Base-by-base conservation (phyloP, 1,140 invertebrate species). In the Paraescarpia echinospica region DNA sequence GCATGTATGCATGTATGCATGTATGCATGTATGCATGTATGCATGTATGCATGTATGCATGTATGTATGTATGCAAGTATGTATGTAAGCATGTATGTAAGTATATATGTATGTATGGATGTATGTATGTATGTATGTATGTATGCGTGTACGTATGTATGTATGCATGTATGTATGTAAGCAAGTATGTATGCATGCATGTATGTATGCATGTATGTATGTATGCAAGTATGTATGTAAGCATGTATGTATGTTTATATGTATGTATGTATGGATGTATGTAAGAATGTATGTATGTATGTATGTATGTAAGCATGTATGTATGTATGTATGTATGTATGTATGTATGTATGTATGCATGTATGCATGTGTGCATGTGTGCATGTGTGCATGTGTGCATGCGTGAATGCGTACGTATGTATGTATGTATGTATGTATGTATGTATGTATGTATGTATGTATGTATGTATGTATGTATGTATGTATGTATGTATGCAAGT, bases 1-100 rank as follows among this genome's bases (percentile, higher is more conserved):
- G 41, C 14, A 48, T 51, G 48, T 51, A 51, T 51, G 48, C 18
- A 51, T 51, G 48, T 51, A 51, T 18, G 8, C n/a, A n/a, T n/a
- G n/a, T n/a, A n/a, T n/a, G n/a, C n/a, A 90, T 35, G n/a, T 77
- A 77, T 90, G n/a, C n/a, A 35, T 35, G n/a, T 77, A 77, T 90
- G n/a, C n/a, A 35, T 90, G 12, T 90, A 34, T 34, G 12, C 14
- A 34, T 90, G 12, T 90, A 90, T 1, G 27, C n/a, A 90, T 90
- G n/a, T 33, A 33, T 90, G n/a, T 1, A 33, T 90, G 12, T 90
- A 90, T 33, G 89, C n/a, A n/a, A n/a, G n/a, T n/a, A n/a, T n/a
- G n/a, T n/a, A n/a, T n/a, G n/a, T n/a, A n/a, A n/a, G n/a, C n/a
- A n/a, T n/a, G n/a, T n/a, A n/a, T n/a, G n/a, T n/a, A n/a, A n/a